A percentile compares a stretch with the other conserved stretches of the same genome.
These are phyloP conservation scores for Chironomus striatipennis DNA, from an alignment of 1,140 invertebrate genomes.

Conservation along the genomic window DNA sequence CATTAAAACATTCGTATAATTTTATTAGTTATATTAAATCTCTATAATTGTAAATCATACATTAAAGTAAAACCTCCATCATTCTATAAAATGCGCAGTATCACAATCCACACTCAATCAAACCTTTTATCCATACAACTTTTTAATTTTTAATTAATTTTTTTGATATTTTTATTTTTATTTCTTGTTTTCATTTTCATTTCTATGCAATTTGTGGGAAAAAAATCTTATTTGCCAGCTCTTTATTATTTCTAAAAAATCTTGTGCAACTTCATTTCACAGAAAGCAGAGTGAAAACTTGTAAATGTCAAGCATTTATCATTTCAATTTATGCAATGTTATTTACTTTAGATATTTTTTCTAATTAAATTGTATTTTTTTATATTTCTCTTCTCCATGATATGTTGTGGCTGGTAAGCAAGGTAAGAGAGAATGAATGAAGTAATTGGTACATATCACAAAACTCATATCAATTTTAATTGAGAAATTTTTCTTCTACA, in stretches of 20 bases:
- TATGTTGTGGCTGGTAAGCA: not conserved
- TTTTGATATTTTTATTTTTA: not conserved
- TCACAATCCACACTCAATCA: no score
- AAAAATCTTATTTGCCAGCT: not conserved
- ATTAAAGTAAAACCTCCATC: no score
- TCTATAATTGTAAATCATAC: no score
- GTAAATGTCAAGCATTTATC: conserved; percentile 9
- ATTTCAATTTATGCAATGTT: conserved; percentile 11
- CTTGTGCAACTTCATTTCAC: conserved; percentile 7
- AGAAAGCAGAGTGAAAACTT: conserved; percentile 1
- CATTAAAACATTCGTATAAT: no score
- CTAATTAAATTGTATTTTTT: conserved; percentile 1
- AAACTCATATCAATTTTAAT: not conserved
- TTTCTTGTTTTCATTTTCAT: not conserved
- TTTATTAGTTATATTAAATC: no score
- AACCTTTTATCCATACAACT: no score
- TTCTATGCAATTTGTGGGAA: not conserved
- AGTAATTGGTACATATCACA: not conserved
- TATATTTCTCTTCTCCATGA: not conserved
- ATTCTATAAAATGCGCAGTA: no score
- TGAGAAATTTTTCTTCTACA: not conserved
- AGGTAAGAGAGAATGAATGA: not conserved
- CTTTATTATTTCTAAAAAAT: not conserved
- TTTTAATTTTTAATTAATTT: not conserved
- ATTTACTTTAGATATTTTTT: conserved; percentile 1